Evolutionary conservation across 2,113 vertebrate species (phyloP).

Genomic region (Phodopus roborovskii): DNA sequence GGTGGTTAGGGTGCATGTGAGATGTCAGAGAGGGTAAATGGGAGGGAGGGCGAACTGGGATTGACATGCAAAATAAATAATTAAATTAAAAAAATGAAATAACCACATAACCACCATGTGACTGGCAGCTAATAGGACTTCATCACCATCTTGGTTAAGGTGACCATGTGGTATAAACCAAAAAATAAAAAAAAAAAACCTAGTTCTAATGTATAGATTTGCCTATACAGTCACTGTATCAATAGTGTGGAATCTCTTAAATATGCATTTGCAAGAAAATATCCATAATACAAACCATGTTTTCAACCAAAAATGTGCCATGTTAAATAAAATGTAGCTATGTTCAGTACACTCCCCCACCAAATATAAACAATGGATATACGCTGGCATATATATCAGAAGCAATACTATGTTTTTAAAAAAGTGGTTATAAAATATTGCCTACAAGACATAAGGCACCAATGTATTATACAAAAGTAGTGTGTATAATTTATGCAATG

Average conservation of each 20-base stretch:
- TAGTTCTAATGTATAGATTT: conserved; percentile 5
- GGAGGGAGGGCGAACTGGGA: too few relatives aligned
- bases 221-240: background rate
- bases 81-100: too few relatives aligned
- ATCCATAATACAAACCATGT: background rate
- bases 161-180: too few relatives aligned
- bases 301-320: conserved; percentile 46
- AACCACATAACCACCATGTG: too few relatives aligned
- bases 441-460: conserved; percentile 49
- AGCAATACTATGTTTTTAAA: conserved; percentile 5
- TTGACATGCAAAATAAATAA: too few relatives aligned
- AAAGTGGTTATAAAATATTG: conserved; percentile 37
- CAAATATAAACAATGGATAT: conserved; percentile 41
- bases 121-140: too few relatives aligned
- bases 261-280: background rate
- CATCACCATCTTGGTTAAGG: too few relatives aligned
- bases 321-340: conserved; percentile 48
- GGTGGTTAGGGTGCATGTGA: too few relatives aligned
- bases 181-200: too few relatives aligned
- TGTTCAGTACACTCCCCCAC: conserved; percentile 31
- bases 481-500: background rate
- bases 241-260: background rate
- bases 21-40: too few relatives aligned
- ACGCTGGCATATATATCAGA: conserved; percentile 52
- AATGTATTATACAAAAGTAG: conserved; percentile 52